These are phyloP conservation scores for Coracopsis vasa DNA, from an alignment of 2,113 vertebrate species.

Conservation along the genomic window DNA sequence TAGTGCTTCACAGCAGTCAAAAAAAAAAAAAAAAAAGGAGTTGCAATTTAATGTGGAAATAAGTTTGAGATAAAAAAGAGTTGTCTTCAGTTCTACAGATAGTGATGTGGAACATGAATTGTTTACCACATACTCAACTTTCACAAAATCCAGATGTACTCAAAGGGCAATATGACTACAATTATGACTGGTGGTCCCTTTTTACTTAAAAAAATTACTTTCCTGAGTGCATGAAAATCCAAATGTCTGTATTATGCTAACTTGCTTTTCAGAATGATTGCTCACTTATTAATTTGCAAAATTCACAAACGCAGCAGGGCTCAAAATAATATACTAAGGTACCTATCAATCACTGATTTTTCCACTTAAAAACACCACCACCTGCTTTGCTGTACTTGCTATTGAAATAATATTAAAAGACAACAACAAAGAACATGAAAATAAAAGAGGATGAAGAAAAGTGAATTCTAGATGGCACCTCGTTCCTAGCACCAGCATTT, in stretches of 20 bases:
- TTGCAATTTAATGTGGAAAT: neutral
- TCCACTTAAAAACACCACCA: neutral
- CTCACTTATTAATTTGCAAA: neutral
- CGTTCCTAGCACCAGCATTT: neutral
- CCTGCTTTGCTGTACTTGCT: neutral
- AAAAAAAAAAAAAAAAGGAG: neutral
- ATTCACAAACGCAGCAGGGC: neutral
- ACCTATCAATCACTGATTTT: neutral
- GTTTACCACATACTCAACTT: neutral
- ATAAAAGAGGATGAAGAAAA: neutral
- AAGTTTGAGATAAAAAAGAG: neutral
- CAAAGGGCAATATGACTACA: neutral
- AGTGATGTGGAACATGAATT: neutral
- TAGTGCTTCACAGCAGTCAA: neutral
- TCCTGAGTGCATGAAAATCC: neutral
- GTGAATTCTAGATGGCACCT: neutral
- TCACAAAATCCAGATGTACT: neutral
- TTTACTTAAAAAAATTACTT: neutral
- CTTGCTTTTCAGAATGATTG: slow-evolving; percentile 22
- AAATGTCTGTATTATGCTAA: neutral
- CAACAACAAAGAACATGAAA: neutral
- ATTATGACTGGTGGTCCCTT: neutral
- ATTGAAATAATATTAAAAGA: neutral
- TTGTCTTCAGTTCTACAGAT: neutral
- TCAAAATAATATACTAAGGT: neutral